Base-by-base conservation (phyloP, 2,888 invertebrate species). In the Adineta ricciae region DNA sequence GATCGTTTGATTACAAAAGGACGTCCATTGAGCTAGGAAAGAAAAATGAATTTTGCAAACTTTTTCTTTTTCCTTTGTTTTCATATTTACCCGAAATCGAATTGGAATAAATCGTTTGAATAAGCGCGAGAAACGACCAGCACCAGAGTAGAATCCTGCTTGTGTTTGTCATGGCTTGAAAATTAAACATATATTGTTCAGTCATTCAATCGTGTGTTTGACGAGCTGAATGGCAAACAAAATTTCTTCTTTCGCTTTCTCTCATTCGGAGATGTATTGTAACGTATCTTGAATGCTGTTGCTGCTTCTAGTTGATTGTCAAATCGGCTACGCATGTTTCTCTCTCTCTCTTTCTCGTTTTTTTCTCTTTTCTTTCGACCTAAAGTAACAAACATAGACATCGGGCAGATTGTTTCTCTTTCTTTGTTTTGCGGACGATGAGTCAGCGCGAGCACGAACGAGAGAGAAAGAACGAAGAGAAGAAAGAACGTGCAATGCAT, bases 221-320 rank as follows among this genome's bases (percentile, higher is more conserved):
- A 32, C 64, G 64, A 64, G 64, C 32, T 64, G 64, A 64, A 64
- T 64, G 19, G 27, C 64, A 64, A 64, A 64, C 64, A 64, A 64
- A 64, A 32, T 64, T 36, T 64, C 32, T 64, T 19, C 27, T 46
- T 46, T 46, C 46, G 46, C 46, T 46, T 64, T 19, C 7, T 64
- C 32, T 64, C 64, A 64, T 64, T 32, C 64, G 64, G 64, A 64
- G 32, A 64, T 64, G 64, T 64, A 64, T 64, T 64, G 64, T 32
- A 64, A 64, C 32, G 32, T 64, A 64, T 64, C 64, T 64, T 64
- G 64, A 64, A 64, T 64, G 64, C 64, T 64, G 46, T 46, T 46
- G 64, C 64, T 64, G 64, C 64, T 64, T 64, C 64, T 64, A 64
- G 64, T 64, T 64, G 32, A 64, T 64, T 64, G 64, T 64, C 64